These are phyloP conservation scores for Sphaeramia orbicularis DNA, from an alignment of 2,797 vertebrate genomes.

Conservation along the genomic window DNA sequence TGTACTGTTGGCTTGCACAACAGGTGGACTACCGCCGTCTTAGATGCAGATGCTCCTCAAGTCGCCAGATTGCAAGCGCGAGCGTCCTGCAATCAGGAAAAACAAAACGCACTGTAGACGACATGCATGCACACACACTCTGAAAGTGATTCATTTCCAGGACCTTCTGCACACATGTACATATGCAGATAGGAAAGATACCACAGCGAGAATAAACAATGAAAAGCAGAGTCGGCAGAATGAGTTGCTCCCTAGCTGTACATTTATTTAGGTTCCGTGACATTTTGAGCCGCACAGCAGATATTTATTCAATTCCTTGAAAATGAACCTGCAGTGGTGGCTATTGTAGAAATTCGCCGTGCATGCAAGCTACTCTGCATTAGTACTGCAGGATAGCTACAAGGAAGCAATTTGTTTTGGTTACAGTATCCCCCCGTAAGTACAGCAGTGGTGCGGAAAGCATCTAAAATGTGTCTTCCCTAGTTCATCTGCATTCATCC, in stretches of 20 bases:
- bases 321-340: constrained; percentile 67
- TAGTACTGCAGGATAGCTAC: constrained; percentile 69
- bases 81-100: constrained; percentile 40
- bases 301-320: constrained; percentile 76
- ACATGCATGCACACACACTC: constrained; percentile 1
- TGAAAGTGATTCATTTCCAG: background rate
- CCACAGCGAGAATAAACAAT: constrained; percentile 31
- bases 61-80: constrained; percentile 50
- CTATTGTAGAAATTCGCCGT: constrained; percentile 59
- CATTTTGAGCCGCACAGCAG: constrained; percentile 71
- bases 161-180: constrained; percentile 1
- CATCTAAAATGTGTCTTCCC: constrained; percentile 52
- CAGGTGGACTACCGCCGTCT: constrained; percentile 58
- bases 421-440: constrained; percentile 58
- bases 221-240: constrained; percentile 57
- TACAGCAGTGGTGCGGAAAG: constrained; percentile 56
- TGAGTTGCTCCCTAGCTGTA: constrained; percentile 43
- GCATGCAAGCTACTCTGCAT: constrained; percentile 62
- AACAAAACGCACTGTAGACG: constrained; percentile 13
- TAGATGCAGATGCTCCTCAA: constrained; percentile 60
- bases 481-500: constrained; percentile 61
- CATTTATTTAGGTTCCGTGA: constrained; percentile 66
- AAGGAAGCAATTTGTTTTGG: constrained; percentile 76
- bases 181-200: constrained; percentile 36
- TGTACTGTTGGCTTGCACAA: constrained; percentile 45